Base-by-base conservation (phyloP, 1,140 invertebrate genomes). In the Hirudo medicinalis region DNA sequence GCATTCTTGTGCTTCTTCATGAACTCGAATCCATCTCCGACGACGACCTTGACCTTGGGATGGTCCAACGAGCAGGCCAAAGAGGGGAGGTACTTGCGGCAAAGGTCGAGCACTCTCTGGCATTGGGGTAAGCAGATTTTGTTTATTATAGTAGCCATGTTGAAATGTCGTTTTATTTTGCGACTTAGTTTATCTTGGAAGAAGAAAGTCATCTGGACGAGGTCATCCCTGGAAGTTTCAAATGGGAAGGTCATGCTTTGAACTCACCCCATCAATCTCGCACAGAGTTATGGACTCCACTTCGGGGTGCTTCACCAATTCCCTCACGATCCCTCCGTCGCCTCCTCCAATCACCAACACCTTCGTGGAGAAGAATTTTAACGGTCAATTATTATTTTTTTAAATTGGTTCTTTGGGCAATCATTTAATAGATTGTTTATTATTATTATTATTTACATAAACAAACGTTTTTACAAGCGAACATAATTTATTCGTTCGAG, bases 301-400 rank as follows among this genome's bases (percentile, higher is more conserved):
- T 53, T 82, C 79, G 0, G 92, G 91, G 84, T 97, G 93, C 83
- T 98, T 98, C 0, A 88, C 86, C 0, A 95, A 91, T 84, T 99
- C 96, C 43, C 96, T 85, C 0, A 91, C 90, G 19, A 97, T 93
- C 4, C 95, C 94, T 13, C 94, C 94, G 84, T 99, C 96, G 25
- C 96, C 96, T 15, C 95, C 96, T 2, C 96, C 96, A 55, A 99
- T 91, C 74, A 99, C 94, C 29, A 98, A 83, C n/a, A 90, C 87
- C 87, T 89, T 71, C 19, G 79, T 75, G 55, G 0, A 71, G 43
- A 74, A 36, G 32, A 36, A 3, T 36, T 36, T 36, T 36, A 36
- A 36, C 6, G 32, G 32, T 36, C 32, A 36, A 71, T 60, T 66
- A 36, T 60, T 4, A 4, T 8, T 60, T 6, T 60, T 22, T 60